A percentile compares a stretch with the other conserved stretches of the same genome.
These are phyloP conservation scores for Erythrolamprus reginae DNA, from an alignment of 2,113 vertebrate species.

Conservation along the genomic window DNA sequence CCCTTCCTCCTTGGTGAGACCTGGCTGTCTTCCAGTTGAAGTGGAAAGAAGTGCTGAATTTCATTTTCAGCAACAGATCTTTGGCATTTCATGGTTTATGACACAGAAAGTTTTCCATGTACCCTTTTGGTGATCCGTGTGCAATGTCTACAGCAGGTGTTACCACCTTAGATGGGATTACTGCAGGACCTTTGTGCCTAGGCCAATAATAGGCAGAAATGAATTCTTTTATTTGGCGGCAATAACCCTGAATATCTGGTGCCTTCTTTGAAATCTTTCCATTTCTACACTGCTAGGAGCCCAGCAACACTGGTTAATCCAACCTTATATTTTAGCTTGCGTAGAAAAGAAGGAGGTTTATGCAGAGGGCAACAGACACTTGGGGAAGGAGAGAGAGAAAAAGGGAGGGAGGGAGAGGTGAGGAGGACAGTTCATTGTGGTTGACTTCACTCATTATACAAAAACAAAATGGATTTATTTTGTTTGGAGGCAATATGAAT, in stretches of 20 bases:
- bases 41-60: conserved; percentile 22
- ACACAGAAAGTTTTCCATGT: background rate
- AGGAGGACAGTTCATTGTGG: background rate
- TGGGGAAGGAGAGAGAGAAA: background rate
- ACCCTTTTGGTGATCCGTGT: conserved; percentile 18
- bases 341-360: background rate
- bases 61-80: conserved; percentile 24
- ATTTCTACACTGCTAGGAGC: background rate
- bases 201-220: background rate
- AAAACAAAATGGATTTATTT: background rate
- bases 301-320: background rate
- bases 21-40: background rate
- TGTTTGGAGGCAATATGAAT: background rate
- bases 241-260: background rate
- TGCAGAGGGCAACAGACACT: background rate
- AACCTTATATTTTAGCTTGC: background rate
- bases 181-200: background rate
- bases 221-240: background rate
- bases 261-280: background rate
- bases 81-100: conserved; percentile 12
- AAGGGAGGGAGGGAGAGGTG: no score
- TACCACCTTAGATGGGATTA: background rate
- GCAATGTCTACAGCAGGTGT: conserved; percentile 15
- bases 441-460: background rate
- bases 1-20: conserved; percentile 6